Evolutionary conservation across 2,113 vertebrate genomes (phyloP).

Genomic region (Leucosticte australis): DNA sequence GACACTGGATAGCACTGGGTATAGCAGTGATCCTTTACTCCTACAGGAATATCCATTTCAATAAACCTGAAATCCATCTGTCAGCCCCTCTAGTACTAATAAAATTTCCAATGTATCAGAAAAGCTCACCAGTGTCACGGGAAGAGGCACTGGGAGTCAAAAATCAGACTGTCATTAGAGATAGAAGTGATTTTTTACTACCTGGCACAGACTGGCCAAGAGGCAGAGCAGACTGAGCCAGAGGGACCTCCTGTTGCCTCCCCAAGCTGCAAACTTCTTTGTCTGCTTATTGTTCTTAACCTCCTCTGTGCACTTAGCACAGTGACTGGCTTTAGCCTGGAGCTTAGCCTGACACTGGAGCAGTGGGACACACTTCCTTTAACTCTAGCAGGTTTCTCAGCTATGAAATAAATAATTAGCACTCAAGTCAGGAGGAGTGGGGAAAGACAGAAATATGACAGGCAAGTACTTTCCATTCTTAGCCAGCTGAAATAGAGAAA

Average conservation of each 20-base stretch:
- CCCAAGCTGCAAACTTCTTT: conserved; percentile 14
- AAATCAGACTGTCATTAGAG: background rate
- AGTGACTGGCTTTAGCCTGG: conserved; percentile 57
- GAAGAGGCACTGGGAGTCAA: background rate
- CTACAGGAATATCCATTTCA: background rate
- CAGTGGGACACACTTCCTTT: conserved; percentile 32
- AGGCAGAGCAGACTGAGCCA: conserved; percentile 6
- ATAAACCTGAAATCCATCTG: background rate
- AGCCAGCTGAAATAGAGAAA: background rate
- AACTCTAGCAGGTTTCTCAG: conserved; percentile 51
- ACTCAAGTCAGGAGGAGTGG: background rate
- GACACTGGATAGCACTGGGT: background rate
- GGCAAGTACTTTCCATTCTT: background rate
- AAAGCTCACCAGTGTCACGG: background rate
- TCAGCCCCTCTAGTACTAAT: background rate
- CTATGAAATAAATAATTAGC: conserved; percentile 29
- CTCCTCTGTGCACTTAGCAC: conserved; percentile 39
- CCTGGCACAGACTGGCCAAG: background rate
- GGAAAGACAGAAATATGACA: background rate
- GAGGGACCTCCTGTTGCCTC: conserved; percentile 13
- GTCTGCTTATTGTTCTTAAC: conserved; percentile 28
- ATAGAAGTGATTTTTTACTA: background rate
- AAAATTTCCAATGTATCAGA: background rate
- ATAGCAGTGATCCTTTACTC: background rate
- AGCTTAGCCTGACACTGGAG: conserved; percentile 43